Evolutionary conservation across 2,113 vertebrate genomes (phyloP), one percentile per base, ranked within the genome.

Genomic region (Polypterus bichir): DNA sequence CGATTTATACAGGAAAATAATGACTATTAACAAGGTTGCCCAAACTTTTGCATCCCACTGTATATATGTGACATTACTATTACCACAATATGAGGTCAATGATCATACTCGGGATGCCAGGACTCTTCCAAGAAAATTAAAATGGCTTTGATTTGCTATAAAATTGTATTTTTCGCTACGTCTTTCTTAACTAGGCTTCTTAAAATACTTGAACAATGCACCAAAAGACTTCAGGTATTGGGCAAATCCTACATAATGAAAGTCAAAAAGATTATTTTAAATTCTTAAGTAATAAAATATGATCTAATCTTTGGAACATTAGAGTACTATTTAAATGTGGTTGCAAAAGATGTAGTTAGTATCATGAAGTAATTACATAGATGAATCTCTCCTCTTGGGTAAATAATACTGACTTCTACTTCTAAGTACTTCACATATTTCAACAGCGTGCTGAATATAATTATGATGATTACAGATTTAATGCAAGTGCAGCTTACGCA

Each of bases 301-400:
- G 65, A 54, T 60, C 58, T 66, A 69, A 64, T 64, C 45, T 64
- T 68, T 69, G 64, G 67, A 64, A 66, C 45, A 61, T 65, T 63
- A 64, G 59, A 62, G 62, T 62, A 53, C 62, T 60, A 65, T 65
- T 64, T 62, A 66, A 56, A 62, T 54, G 68, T 64, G 59, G 64
- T 49, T 66, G 49, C 54, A 66, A 68, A 61, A 27, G 27, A 27
- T 27, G 27, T 27, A 27, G 27, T 27, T 27, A 27, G 27, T 27
- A 27, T 27, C 27, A 27, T 27, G 27, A 27, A 27, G 27, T 27
- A 27, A 27, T 27, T 27, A 27, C 27, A 27, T 27, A 27, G 27
- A 27, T 27, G 27, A 52, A 52, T 52, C 4, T 8, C 51, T 52
- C 51, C 51, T 3, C 51, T 10, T 10, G 7, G 51, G 51, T 4